Evolutionary conservation across 2,888 invertebrate genomes (phyloP).

Genomic region (Achlya flavicornis): DNA sequence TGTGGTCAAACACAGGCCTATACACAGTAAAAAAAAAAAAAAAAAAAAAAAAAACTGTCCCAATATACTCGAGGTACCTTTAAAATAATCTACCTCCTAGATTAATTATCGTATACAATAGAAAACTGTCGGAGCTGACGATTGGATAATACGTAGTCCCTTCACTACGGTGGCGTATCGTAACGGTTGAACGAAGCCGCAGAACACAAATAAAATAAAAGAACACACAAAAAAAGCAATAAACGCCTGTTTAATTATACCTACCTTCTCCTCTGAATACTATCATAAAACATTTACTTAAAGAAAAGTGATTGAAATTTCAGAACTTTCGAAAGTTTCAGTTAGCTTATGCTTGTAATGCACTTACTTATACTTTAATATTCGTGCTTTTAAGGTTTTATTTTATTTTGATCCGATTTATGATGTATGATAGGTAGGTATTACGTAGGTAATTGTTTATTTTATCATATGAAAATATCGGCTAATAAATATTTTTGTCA

Average conservation of each 20-base stretch:
- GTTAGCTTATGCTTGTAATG: too few species aligned
- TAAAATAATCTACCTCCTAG: not conserved
- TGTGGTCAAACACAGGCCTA: too few species aligned
- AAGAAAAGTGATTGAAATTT: not conserved
- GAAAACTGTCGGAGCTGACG: constrained; percentile 4
- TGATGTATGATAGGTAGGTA: too few species aligned
- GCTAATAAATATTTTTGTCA: too few species aligned
- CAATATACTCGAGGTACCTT: too few species aligned
- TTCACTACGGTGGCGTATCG: constrained; percentile 27
- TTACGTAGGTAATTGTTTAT: too few species aligned
- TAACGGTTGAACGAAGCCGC: constrained; percentile 54
- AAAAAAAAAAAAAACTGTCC: too few species aligned
- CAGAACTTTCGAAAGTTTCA: not conserved
- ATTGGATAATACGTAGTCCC: constrained; percentile 12
- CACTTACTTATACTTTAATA: not conserved
- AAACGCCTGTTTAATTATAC: constrained; percentile 47
- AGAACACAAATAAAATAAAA: constrained; percentile 46
- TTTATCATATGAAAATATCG: not conserved
- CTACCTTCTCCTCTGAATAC: constrained; percentile 23
- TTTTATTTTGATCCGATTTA: not conserved
- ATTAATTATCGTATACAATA: constrained; percentile 1
- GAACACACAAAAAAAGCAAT: constrained; percentile 45
- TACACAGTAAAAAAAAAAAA: too few species aligned
- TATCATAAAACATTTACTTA: not conserved
- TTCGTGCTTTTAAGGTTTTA: not conserved